Evolutionary conservation across 2,113 vertebrate species (phyloP).

Genomic region (crab-eating macaque (Macaca fascicularis)): T2T-MFA8v1.1 NC_088381.1:143852001-143852500

Average conservation of each 20-base stretch:
- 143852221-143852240: background rate
- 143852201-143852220: background rate
- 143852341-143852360: too few relatives aligned
- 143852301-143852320: background rate
- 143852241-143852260: background rate
- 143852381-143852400: too few relatives aligned
- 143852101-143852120: background rate
- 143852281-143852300: background rate
- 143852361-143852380: too few relatives aligned
- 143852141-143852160: background rate
- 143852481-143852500: too few relatives aligned
- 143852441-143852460: too few relatives aligned
- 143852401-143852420: too few relatives aligned
- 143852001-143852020: background rate
- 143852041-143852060: background rate
- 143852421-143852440: too few relatives aligned
- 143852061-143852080: constrained; percentile 2
- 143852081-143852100: background rate
- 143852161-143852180: background rate
- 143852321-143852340: too few relatives aligned
- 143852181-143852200: background rate
- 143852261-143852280: constrained; percentile 24
- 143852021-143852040: background rate
- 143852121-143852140: background rate
- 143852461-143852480: fast-evolving